Conservation (phyloP, 1,140 invertebrate genomes). For the Polyergus mexicanus region DNA sequence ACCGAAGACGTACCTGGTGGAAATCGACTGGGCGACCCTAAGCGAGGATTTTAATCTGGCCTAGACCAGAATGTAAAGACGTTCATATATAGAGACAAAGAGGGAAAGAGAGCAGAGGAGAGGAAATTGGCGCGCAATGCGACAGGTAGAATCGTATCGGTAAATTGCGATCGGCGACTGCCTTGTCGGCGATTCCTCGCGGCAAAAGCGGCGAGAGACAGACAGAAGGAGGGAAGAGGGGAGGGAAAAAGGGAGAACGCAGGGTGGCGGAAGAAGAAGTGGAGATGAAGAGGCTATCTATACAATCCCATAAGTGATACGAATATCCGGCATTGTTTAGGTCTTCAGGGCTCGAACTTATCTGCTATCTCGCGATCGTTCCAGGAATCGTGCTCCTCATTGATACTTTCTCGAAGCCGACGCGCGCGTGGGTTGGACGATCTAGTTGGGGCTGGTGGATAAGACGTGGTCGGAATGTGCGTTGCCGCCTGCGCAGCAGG, state of each 20-base stretch:
- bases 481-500: conserved; percentile 22
- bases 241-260: conserved; percentile 53
- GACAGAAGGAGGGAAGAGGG: conserved; percentile 33
- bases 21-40: conserved; percentile 60
- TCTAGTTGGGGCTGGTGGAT: conserved; percentile 50
- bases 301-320: conserved; percentile 63
- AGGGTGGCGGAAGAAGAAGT: conserved; percentile 45
- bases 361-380: conserved; percentile 62
- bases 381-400: conserved; percentile 65
- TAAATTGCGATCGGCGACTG: conserved; percentile 84
- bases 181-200: conserved; percentile 81
- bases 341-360: conserved; percentile 65
- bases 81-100: background rate
- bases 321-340: conserved; percentile 76
- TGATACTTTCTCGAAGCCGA: conserved; percentile 62
- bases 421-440: conserved; percentile 58
- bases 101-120: conserved; percentile 38
- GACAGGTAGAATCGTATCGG: conserved; percentile 84
- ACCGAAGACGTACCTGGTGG: conserved; percentile 76
- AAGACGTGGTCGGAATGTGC: conserved; percentile 32
- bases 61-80: conserved; percentile 64
- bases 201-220: conserved; percentile 50
- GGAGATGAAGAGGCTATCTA: conserved; percentile 63
- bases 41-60: conserved; percentile 67
- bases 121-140: conserved; percentile 69